Evolutionary conservation across 2,797 vertebrate species (phyloP).

Genomic region (Enteromius thamalakanensis): DNA sequence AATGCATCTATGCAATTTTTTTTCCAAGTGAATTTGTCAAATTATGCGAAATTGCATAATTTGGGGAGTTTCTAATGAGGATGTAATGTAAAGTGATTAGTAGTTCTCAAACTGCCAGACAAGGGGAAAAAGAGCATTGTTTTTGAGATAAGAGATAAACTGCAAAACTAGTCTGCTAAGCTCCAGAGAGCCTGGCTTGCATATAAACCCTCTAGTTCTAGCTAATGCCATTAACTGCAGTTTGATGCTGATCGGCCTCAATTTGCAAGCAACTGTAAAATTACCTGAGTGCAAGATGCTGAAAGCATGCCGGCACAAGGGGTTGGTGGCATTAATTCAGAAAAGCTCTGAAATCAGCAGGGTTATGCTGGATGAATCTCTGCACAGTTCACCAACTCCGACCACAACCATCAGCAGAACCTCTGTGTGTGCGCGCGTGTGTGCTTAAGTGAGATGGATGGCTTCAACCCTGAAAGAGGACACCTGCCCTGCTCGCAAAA

Average conservation of each 20-base stretch:
- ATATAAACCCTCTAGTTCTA: slow-evolving; percentile 22
- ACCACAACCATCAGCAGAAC: slow-evolving; percentile 65
- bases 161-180: background rate
- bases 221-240: slow-evolving; percentile 27
- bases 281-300: slow-evolving; percentile 18
- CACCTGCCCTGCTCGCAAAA: slow-evolving; percentile 50
- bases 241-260: slow-evolving; percentile 7
- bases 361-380: slow-evolving; percentile 37
- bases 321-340: slow-evolving; percentile 38
- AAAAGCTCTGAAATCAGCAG: slow-evolving; percentile 44
- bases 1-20: background rate
- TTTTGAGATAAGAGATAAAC: background rate
- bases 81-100: background rate
- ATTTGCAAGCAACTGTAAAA: slow-evolving; percentile 35
- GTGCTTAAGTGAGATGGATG: slow-evolving; percentile 52
- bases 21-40: slow-evolving; percentile 1
- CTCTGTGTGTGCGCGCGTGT: slow-evolving; percentile 37
- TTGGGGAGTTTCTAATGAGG: slow-evolving; percentile 12
- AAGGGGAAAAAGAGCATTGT: background rate
- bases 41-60: background rate
- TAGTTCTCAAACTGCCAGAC: slow-evolving; percentile 2
- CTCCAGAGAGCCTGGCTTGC: background rate
- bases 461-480: slow-evolving; percentile 46
- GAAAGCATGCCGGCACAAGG: slow-evolving; percentile 50
- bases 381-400: slow-evolving; percentile 61